A percentile compares a stretch with the other conserved stretches of the same genome.
phyloP scores from a whole-genome alignment of 2,797 vertebrate species.

The Alosa sapidissima region DNA sequence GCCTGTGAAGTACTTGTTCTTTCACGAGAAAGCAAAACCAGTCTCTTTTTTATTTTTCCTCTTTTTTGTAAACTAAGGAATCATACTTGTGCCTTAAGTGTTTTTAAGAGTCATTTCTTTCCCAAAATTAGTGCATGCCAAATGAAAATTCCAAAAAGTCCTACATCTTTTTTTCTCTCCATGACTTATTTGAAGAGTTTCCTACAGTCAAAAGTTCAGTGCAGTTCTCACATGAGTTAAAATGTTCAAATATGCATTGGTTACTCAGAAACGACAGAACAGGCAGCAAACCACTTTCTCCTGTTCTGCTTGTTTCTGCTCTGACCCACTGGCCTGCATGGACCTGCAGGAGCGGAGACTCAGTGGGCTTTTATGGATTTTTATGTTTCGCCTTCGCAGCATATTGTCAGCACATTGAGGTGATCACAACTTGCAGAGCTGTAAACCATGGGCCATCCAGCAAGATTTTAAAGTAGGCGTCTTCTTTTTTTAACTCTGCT shows the following conservation, averaged over 20 bases:
- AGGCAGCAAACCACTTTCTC: background rate
- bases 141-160: background rate
- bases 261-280: background rate
- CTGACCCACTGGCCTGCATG: background rate
- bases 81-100: constrained; percentile 41
- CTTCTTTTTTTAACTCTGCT: background rate
- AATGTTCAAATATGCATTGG: background rate
- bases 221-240: background rate
- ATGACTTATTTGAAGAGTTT: background rate
- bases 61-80: constrained; percentile 30
- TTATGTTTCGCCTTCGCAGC: background rate
- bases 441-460: background rate
- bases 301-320: background rate
- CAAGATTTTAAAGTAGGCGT: background rate
- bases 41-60: background rate
- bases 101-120: constrained; percentile 10
- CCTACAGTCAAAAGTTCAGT: background rate
- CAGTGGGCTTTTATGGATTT: background rate
- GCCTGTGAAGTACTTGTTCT: background rate
- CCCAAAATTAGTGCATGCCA: constrained; percentile 15
- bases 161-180: background rate
- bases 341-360: background rate
- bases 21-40: constrained; percentile 17
- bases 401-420: background rate
- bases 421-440: background rate